Evolutionary conservation across 2,797 vertebrate genomes (phyloP), one percentile per base, ranked within the genome.

Genomic region (Pipistrellus pygmaeus): DNA sequence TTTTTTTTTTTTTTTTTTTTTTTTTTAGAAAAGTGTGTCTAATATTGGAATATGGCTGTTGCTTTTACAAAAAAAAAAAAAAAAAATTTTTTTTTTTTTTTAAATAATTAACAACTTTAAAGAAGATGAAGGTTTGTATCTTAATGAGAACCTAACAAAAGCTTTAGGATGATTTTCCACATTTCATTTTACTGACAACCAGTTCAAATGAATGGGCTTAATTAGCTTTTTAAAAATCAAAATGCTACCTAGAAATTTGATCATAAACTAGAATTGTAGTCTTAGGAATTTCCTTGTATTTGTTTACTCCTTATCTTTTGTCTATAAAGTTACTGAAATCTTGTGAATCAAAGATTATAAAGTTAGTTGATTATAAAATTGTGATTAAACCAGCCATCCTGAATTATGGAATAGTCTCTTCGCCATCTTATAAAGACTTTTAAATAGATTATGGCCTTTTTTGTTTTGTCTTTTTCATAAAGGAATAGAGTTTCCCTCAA

Each of bases 51-150:
- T 88, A 38, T 93, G 75, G 4, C 11, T 68, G 2, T 88, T 72
- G 44, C 60, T 91, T 81, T 93, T 68, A 68, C 66, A 27, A 85
- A 93, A 95, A 76, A 57, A 85, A 93, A 95, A 71, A n/a, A n/a
- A n/a, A n/a, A n/a, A n/a, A n/a, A n/a, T n/a, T n/a, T n/a, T n/a
- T n/a, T 46, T 38, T 4, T 41, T 41, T 77, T 93, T 71, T 35
- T 75, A 69, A 84, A 48, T 73, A 91, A 91, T 44, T 44, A 44
- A 68, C 15, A 73, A 15, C n/a, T 35, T 88, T 77, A 88, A 72
- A 64, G 44, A 78, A 84, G 21, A 41, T 69, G 38, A 80, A 95
- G 41, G 5, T 68, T 91, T 92, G 23, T 7, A 55, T 90, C 38
- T 20, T 76, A 62, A 23, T 17, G 53, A 71, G 69, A 94, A 83